These are phyloP conservation scores for Drosophila pullipes DNA, from an alignment of 2,888 invertebrate genomes.

Conservation along the genomic window DNA sequence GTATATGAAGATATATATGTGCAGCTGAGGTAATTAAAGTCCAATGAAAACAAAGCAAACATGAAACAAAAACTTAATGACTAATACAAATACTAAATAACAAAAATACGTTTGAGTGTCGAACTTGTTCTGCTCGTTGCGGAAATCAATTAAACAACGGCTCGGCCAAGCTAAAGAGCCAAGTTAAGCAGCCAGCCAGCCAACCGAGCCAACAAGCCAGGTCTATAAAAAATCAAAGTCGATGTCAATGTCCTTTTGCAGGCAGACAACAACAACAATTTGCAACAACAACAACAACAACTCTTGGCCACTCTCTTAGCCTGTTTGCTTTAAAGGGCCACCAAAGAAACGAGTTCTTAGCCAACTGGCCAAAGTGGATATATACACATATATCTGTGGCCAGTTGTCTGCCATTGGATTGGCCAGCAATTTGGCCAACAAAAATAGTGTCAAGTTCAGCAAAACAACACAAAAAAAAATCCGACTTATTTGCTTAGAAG, in stretches of 20 bases:
- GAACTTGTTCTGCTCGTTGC: constrained; percentile 58
- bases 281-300: background rate
- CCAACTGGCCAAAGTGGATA: constrained; percentile 1
- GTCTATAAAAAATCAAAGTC: constrained; percentile 50
- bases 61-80: constrained; percentile 27
- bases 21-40: background rate
- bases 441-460: constrained; percentile 69
- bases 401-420: constrained; percentile 5
- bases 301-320: constrained; percentile 4
- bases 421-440: constrained; percentile 19
- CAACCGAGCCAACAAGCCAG: background rate
- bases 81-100: constrained; percentile 12
- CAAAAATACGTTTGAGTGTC: constrained; percentile 17
- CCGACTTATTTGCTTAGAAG: background rate
- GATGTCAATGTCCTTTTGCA: constrained; percentile 59
- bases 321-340: constrained; percentile 24
- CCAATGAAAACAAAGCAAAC: constrained; percentile 17
- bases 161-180: constrained; percentile 1
- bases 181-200: background rate
- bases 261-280: constrained; percentile 4
- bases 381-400: constrained; percentile 1
- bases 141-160: constrained; percentile 54
- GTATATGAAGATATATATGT: background rate
- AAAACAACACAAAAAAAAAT: background rate
- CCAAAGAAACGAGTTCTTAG: constrained; percentile 27